phyloP scores from a whole-genome alignment of 1,140 invertebrate genomes.

The Bombus vancouverensis region DNA sequence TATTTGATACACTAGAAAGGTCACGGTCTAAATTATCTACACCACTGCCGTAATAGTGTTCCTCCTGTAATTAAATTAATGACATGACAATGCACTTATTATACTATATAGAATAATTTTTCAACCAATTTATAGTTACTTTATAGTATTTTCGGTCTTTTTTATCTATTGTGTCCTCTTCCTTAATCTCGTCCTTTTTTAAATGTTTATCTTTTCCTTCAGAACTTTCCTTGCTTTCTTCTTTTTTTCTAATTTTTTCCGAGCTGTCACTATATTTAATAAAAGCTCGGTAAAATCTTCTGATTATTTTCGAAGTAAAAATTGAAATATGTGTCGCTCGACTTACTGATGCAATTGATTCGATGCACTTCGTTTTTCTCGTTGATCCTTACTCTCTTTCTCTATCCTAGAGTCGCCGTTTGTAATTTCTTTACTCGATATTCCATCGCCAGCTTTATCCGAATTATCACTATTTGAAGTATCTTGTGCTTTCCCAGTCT shows the following conservation, averaged over 20 bases:
- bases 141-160: slow-evolving; percentile 82
- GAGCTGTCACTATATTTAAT: slow-evolving; percentile 68
- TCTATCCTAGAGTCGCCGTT: slow-evolving; percentile 77
- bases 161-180: slow-evolving; percentile 79
- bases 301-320: background rate
- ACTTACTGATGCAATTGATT: slow-evolving; percentile 77
- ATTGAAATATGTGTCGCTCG: background rate
- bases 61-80: slow-evolving; percentile 78
- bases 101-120: background rate
- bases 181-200: slow-evolving; percentile 83
- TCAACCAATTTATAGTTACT: slow-evolving; percentile 65
- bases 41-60: slow-evolving; percentile 81
- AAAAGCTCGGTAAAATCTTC: background rate
- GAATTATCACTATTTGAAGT: slow-evolving; percentile 64
- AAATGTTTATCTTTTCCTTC: slow-evolving; percentile 81
- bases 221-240: slow-evolving; percentile 76
- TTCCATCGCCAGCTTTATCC: slow-evolving; percentile 79
- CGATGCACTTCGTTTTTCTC: slow-evolving; percentile 76
- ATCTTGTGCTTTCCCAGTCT: slow-evolving; percentile 75
- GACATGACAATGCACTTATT: background rate
- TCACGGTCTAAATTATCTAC: slow-evolving; percentile 81
- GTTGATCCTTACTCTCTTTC: slow-evolving; percentile 80
- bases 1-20: slow-evolving; percentile 83
- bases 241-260: slow-evolving; percentile 78
- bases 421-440: slow-evolving; percentile 76